phyloP scores from a whole-genome alignment of 2,113 vertebrate genomes.

The Apus apus region DNA sequence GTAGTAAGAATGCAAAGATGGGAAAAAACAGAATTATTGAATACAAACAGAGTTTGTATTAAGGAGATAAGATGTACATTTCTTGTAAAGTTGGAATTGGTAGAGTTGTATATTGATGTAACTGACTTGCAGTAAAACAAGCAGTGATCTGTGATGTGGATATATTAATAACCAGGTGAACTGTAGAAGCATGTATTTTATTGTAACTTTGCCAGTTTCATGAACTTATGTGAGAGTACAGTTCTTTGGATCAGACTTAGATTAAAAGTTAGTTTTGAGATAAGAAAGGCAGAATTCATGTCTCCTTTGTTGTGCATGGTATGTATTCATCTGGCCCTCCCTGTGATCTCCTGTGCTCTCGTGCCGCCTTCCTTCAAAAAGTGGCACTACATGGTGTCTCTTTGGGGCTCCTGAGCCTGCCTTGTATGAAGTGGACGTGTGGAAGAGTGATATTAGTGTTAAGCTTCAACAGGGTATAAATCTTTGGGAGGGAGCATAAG shows the following conservation, averaged over 20 bases:
- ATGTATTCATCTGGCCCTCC: fast-evolving
- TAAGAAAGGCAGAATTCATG: not conserved
- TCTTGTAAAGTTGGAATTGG: not conserved
- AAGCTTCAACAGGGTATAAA: not conserved
- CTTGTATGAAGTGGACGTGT: not conserved
- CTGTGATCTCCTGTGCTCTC: fast-evolving
- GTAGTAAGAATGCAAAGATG: not conserved
- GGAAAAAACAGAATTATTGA: not conserved
- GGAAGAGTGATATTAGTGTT: not conserved
- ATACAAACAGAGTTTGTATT: not conserved
- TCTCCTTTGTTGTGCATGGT: not conserved
- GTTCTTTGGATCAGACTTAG: not conserved
- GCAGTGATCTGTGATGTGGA: not conserved
- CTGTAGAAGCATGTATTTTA: not conserved
- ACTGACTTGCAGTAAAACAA: not conserved
- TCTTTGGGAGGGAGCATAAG: not conserved
- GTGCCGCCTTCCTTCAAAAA: not conserved
- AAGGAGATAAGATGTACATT: not conserved
- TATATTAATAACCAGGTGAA: not conserved
- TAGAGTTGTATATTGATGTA: not conserved
- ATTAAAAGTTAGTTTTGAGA: not conserved
- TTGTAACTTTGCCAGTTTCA: not conserved
- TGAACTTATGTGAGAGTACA: not conserved
- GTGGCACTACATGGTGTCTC: not conserved
- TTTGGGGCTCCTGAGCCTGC: not conserved